A percentile compares a stretch with the other conserved stretches of the same genome.
These are phyloP conservation scores for Brachionus paranguensis DNA, from an alignment of 1,140 invertebrate species.

Conservation along the genomic window DNA sequence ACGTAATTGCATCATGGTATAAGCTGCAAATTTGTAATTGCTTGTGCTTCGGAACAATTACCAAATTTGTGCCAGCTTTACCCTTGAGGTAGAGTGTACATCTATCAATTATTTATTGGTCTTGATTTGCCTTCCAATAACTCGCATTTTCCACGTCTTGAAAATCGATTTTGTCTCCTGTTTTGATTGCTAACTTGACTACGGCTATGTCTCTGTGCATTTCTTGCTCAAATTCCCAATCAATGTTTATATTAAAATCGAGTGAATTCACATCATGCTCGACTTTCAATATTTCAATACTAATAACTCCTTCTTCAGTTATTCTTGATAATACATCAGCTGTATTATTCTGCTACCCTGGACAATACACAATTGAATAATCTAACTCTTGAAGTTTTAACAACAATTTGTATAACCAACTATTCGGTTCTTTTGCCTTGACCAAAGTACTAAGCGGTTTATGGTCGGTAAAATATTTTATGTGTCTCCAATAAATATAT, in stretches of 20 bases:
- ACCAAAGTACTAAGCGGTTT: slow-evolving; percentile 40
- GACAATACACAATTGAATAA: neutral
- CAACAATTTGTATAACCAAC: neutral
- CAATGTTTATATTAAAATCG: neutral
- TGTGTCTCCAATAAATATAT: slow-evolving; percentile 43
- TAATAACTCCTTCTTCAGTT: neutral
- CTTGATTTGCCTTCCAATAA: neutral
- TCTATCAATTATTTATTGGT: neutral
- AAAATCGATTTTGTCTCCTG: neutral
- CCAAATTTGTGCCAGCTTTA: neutral
- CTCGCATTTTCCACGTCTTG: neutral
- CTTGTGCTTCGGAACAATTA: neutral
- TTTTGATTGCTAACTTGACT: neutral
- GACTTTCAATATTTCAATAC: neutral
- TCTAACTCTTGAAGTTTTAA: neutral
- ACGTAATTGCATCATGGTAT: neutral
- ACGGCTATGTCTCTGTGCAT: neutral
- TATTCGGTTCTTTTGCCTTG: neutral
- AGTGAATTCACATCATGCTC: neutral
- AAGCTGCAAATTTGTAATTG: neutral
- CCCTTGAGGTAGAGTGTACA: neutral
- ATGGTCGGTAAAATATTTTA: slow-evolving; percentile 45
- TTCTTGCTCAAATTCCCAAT: neutral
- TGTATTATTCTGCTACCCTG: slow-evolving; percentile 6
- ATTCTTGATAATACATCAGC: slow-evolving; percentile 15